Base-by-base conservation (phyloP, 2,888 invertebrate species). In the Phyllotreta cruciferae region DNA sequence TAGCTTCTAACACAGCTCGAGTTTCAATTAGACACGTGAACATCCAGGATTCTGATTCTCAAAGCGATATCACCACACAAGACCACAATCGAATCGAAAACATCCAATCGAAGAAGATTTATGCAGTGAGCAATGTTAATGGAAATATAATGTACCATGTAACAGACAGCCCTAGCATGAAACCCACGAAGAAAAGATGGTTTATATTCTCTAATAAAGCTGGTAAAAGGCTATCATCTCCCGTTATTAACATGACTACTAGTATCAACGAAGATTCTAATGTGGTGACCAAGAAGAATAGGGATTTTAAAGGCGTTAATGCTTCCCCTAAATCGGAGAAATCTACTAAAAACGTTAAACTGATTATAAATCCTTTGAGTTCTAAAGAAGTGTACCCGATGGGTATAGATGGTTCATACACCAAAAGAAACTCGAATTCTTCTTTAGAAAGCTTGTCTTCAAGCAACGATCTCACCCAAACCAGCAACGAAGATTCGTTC, bases 81-180 rank as follows among this genome's bases (percentile, higher is more conserved):
- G 77, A 78, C 44, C 72, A 73, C 38, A 70, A 72, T 11, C 77
- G 75, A 62, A 67, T 74, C 34, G 78, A 79, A 41, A 79, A 79
- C 57, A 75, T 77, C 36, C 76, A 77, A 60, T 73, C 79, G 49
- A 83, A 84, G 14, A 90, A 89, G 74, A 90, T 93, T 9, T 92
- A 90, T 74, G 93, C 93, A 0, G 91, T 93, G 45, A 92, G 92
- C 74, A 91, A 89, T 47, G 90, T 91, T 35, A 90, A 90, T 71
- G 93, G 93, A 1, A 91, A 91, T 71, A 88, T 93, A 3, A 88
- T 86, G 73, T 87, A 87, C 73, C 87, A 87, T 66, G 83, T 86
- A 0, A 83, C 85, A 24, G 81, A 80, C 41, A 74, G 77, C 13
- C 77, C 78, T 1, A 81, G 73, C 56, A 76, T 76, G 6, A 81